These are phyloP conservation scores for Chymomyza procnemis DNA, from an alignment of 2,888 invertebrate species.

Conservation along the genomic window DNA sequence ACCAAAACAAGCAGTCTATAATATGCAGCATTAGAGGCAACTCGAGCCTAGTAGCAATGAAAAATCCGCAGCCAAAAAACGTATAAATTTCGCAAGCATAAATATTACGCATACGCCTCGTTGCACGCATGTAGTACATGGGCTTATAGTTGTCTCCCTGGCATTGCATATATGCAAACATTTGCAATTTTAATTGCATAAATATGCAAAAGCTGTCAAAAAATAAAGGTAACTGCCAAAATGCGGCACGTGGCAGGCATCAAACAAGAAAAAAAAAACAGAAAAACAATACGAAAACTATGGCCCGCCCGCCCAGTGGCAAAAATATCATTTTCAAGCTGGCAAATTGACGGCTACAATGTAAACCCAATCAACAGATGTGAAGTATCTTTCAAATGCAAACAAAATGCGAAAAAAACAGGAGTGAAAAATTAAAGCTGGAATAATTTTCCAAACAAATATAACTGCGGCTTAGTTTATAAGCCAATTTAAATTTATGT, in stretches of 20 bases:
- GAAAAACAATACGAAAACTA: no score
- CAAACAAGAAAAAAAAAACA: conserved; percentile 1
- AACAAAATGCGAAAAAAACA: neutral
- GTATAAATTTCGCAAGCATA: neutral
- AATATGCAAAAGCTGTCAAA: conserved; percentile 61
- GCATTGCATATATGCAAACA: conserved; percentile 59
- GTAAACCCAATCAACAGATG: conserved; percentile 2
- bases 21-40: neutral
- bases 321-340: conserved; percentile 1
- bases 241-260: neutral
- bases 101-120: conserved; percentile 42
- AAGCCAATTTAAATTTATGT: conserved; percentile 12
- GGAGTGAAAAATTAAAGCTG: neutral
- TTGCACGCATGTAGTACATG: conserved; percentile 23
- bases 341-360: neutral
- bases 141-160: neutral
- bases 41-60: neutral
- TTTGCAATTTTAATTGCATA: conserved; percentile 77
- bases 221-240: conserved; percentile 13
- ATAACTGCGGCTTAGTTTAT: neutral
- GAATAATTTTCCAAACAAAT: neutral
- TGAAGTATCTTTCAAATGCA: neutral
- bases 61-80: neutral
- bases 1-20: neutral
- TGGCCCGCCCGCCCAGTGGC: neutral